Evolutionary conservation across 2,113 vertebrate species (phyloP).

Genomic region (Polyodon spathula): DNA sequence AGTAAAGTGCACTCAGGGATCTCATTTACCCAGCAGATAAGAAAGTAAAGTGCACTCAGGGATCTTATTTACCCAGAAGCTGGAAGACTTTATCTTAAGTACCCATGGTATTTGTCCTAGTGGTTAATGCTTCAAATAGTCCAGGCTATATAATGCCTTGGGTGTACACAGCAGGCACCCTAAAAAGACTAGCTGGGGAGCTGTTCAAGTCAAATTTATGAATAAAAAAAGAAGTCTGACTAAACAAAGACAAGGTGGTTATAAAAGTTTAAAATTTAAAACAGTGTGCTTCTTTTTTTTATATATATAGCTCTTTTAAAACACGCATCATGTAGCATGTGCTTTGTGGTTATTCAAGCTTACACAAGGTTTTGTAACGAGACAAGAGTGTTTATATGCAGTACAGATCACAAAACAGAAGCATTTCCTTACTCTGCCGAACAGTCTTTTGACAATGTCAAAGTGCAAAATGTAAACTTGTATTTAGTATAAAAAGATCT

Average conservation of each 20-base stretch:
- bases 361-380: background rate
- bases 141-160: background rate
- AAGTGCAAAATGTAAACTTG: background rate
- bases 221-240: background rate
- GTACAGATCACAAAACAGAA: background rate
- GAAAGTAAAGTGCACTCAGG: constrained; percentile 3
- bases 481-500: background rate
- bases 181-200: background rate
- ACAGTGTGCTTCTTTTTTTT: constrained; percentile 18
- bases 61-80: background rate
- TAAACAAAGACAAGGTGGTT: background rate
- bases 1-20: constrained; percentile 1
- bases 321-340: background rate
- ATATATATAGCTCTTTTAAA: constrained; percentile 3
- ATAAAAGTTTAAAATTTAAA: constrained; percentile 5
- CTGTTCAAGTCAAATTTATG: background rate
- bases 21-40: background rate
- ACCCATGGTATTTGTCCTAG: background rate
- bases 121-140: constrained; percentile 4
- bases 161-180: background rate
- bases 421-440: background rate
- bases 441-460: background rate
- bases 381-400: background rate
- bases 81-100: background rate
- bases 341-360: background rate